Percentiles rank a stretch among this genome's conserved stretches.
Evolutionary conservation across 2,888 invertebrate genomes (phyloP).

Genomic region (Orchesella flavescens): DNA sequence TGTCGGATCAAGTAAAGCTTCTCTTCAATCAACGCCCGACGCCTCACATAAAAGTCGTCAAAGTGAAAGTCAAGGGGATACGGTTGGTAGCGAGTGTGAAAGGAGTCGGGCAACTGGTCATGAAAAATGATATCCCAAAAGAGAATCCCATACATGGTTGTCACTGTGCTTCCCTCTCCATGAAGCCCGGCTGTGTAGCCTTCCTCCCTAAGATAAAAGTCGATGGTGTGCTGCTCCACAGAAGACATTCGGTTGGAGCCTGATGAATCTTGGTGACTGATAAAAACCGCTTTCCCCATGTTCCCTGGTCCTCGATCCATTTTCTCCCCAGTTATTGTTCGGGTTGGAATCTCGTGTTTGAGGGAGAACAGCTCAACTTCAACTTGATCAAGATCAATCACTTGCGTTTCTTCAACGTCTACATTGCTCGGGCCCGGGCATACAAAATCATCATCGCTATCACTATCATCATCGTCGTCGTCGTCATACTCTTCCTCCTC

Average conservation of each 20-base stretch:
- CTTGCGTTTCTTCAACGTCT: too few relatives aligned
- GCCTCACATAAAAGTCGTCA: slow-evolving; percentile 80
- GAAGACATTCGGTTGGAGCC: slow-evolving; percentile 75
- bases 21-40: slow-evolving; percentile 79
- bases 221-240: slow-evolving; percentile 78
- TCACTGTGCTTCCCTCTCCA: slow-evolving; percentile 82
- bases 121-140: slow-evolving; percentile 88
- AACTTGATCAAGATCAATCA: too few relatives aligned
- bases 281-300: slow-evolving; percentile 68
- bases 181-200: slow-evolving; percentile 80
- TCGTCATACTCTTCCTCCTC: slow-evolving; percentile 3
- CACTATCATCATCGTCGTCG: neutral
- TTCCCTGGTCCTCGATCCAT: slow-evolving; percentile 51
- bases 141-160: slow-evolving; percentile 80
- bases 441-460: neutral
- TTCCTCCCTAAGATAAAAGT: slow-evolving; percentile 75
- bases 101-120: slow-evolving; percentile 79
- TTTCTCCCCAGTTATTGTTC: slow-evolving; percentile 73
- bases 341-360: slow-evolving; percentile 72
- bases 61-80: slow-evolving; percentile 84
- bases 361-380: slow-evolving; percentile 30
- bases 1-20: slow-evolving; percentile 74
- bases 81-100: slow-evolving; percentile 80
- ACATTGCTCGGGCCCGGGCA: too few relatives aligned
- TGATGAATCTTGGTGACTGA: slow-evolving; percentile 68